Conservation (phyloP, 2,888 invertebrate species). For the Ormyrus nitidulus region DNA sequence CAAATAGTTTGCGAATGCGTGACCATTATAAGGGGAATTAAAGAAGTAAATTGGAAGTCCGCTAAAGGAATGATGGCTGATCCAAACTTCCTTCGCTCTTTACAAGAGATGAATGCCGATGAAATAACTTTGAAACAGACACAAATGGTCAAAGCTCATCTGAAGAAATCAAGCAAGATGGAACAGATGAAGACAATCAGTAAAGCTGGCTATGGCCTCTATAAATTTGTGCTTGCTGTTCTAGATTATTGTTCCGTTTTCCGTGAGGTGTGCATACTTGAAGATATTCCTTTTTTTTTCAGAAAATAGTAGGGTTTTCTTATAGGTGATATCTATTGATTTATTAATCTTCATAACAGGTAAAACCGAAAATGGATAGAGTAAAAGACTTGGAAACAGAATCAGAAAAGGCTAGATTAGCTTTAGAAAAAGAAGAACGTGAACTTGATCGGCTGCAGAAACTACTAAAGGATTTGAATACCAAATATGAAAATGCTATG, state of each 20-base stretch:
- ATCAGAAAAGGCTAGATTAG: slow-evolving; percentile 76
- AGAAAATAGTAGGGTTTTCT: slow-evolving; percentile 62
- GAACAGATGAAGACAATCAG: slow-evolving; percentile 91
- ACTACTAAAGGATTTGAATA: slow-evolving; percentile 82
- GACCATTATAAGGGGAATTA: slow-evolving; percentile 87
- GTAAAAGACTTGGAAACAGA: slow-evolving; percentile 87
- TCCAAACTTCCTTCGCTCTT: slow-evolving; percentile 85
- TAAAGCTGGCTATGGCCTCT: slow-evolving; percentile 89
- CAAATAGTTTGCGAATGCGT: slow-evolving; percentile 94
- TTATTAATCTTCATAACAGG: slow-evolving; percentile 58
- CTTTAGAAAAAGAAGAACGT: slow-evolving; percentile 83
- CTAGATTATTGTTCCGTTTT: slow-evolving; percentile 93
- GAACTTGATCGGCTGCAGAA: slow-evolving; percentile 80
- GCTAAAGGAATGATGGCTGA: slow-evolving; percentile 96
- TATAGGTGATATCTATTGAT: not conserved
- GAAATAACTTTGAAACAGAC: slow-evolving; percentile 84
- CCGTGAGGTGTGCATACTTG: slow-evolving; percentile 79
- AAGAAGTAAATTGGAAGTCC: slow-evolving; percentile 93
- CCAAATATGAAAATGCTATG: slow-evolving; percentile 87
- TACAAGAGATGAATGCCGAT: slow-evolving; percentile 92
- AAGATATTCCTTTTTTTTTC: not conserved
- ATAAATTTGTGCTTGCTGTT: slow-evolving; percentile 91
- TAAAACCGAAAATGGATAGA: slow-evolving; percentile 89
- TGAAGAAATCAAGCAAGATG: slow-evolving; percentile 84
- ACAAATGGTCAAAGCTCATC: slow-evolving; percentile 83